Base-by-base conservation (phyloP, 2,888 invertebrate species). In the Cetonia aurata region DNA sequence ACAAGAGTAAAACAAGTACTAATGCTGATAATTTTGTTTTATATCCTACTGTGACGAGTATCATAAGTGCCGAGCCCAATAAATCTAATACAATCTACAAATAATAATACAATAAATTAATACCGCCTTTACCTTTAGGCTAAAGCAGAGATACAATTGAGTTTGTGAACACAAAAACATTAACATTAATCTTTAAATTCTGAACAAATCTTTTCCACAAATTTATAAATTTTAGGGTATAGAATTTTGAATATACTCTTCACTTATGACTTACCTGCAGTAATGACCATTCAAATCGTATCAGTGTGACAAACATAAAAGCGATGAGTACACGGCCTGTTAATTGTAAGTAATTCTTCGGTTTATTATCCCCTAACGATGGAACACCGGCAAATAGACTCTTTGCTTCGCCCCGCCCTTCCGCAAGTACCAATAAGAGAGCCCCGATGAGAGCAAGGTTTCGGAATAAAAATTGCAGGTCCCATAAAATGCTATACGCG, bases 11-110 rank as follows among this genome's bases (percentile, higher is more conserved):
- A 65, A 99, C 98, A 75, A 99, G 89, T 81, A 97, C 91, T 75
- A 99, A 89, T 46, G 99, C 98, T 69, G 98, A 97, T 80, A 99
- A 89, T 87, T 99, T 99, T 52, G 99, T 99, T 86, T 99, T 99
- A 88, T 96, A 99, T 69, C 99, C 99, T 75, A 99, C 90, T 59
- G 97, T 96, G 75, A 99, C 98, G 73, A 98, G 87, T 75, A 98
- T 90, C 95, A 99, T 99, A 74, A 99, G 89, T 73, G 93, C 91
- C 78, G 96, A 95, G 75, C 98, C 99, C 71, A 99, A 87, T 75
- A 99, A 88, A 85, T 98, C 96, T 87, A 98, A 94, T 67, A 97
- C 80, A 73, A 98, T 92, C 92, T 96, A 87, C 33, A 87, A 84
- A 77, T 74, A 72, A 50, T 15, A 12, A 50, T 1, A 25, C 17